Percentiles rank a stretch among this genome's conserved stretches.
These are phyloP conservation scores for Oryzias sinensis DNA, from an alignment of 2,797 vertebrate genomes.

Conservation along the genomic window DNA sequence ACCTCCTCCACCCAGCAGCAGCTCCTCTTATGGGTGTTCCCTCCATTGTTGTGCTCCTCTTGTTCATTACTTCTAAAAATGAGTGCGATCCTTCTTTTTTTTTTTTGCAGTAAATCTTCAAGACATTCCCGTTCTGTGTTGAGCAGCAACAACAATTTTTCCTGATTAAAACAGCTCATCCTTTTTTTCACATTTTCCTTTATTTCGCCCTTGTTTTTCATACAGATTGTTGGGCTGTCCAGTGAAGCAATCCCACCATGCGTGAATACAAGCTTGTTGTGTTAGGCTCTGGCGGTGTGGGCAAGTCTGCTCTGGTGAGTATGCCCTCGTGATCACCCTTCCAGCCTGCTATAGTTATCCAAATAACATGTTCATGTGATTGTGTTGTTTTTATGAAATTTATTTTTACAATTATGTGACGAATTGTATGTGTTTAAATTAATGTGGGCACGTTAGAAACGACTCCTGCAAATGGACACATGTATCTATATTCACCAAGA, in stretches of 20 bases:
- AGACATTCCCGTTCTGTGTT: conserved; percentile 16
- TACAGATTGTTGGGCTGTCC: conserved; percentile 81
- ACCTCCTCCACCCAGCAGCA: conserved; percentile 77
- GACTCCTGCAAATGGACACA: too few species aligned
- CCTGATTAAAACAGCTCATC: conserved; percentile 6
- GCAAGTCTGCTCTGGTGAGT: conserved; percentile 99
- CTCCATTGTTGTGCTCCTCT: conserved; percentile 73
- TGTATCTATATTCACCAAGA: too few species aligned
- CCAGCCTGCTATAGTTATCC: conserved; percentile 1
- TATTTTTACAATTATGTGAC: too few species aligned
- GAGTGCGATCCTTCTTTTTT: conserved; percentile 57
- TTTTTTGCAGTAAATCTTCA: conserved; percentile 42
- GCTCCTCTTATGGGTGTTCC: conserved; percentile 76
- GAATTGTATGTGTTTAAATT: too few species aligned
- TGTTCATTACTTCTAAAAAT: conserved; percentile 71
- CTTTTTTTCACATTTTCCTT: conserved; percentile 15
- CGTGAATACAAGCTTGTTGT: conserved; percentile 99
- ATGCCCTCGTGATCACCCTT: conserved; percentile 32
- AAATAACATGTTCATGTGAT: too few species aligned
- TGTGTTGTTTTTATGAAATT: too few species aligned
- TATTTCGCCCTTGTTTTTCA: conserved; percentile 40
- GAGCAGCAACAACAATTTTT: conserved; percentile 12
- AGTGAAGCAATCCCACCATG: conserved; percentile 91
- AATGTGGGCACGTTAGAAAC: too few species aligned
- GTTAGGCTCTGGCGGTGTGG: conserved; percentile 99